Conservation (phyloP, 2,113 vertebrate genomes). For the Eublepharis macularius region DNA sequence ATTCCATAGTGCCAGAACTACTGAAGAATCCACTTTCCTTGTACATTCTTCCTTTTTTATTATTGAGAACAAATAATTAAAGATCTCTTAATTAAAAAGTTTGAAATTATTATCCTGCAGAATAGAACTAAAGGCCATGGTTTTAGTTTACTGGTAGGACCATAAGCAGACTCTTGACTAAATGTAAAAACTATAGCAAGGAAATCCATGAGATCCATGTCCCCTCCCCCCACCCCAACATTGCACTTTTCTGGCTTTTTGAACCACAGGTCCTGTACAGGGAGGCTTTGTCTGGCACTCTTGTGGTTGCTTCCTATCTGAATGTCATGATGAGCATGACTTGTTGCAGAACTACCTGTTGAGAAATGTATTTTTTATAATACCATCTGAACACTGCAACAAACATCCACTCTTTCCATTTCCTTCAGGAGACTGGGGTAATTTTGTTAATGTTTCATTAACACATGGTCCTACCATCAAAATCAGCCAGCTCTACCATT, state of each 20-base stretch:
- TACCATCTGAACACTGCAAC: neutral
- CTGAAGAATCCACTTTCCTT: too few relatives aligned
- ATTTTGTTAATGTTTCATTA: neutral
- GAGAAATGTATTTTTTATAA: conserved; percentile 16
- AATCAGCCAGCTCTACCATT: neutral
- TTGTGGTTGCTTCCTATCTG: neutral
- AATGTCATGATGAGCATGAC: neutral
- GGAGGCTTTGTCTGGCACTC: neutral
- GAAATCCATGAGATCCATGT: neutral
- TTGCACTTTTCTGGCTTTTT: neutral
- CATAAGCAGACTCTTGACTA: neutral
- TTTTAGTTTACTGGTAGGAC: neutral
- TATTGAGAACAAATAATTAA: neutral
- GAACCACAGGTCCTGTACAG: neutral
- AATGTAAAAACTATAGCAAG: neutral
- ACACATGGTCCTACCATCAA: neutral
- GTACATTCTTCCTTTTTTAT: neutral
- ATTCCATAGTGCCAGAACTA: too few relatives aligned
- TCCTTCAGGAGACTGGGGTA: neutral
- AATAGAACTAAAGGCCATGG: neutral
- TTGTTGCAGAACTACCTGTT: neutral
- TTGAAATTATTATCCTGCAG: neutral
- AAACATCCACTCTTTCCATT: neutral
- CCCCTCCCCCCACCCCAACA: neutral
- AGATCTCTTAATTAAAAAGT: neutral